A percentile compares a stretch with the other conserved stretches of the same genome.
Conservation (phyloP, 64 coral and sea anemone genomes). For the Stylophora pistillata region DNA sequence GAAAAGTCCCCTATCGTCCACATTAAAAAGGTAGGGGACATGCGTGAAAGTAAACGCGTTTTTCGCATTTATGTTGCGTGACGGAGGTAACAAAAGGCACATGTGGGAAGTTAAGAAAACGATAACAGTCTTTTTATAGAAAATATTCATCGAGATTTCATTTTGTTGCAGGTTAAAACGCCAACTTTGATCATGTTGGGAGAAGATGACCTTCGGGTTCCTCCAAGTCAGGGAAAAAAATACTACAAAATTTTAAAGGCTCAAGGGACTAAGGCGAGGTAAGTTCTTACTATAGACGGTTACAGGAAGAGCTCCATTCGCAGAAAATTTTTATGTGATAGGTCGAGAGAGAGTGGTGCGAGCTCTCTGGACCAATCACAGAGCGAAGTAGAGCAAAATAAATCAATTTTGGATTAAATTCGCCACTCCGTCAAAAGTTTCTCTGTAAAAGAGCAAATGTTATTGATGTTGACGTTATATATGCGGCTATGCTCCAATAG, state of each 20-base stretch:
- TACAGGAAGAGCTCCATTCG: too few species aligned
- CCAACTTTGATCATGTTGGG: constrained; percentile 75
- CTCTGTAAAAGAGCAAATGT: too few species aligned
- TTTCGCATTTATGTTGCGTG: too few species aligned
- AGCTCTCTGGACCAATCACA: too few species aligned
- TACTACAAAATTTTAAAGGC: constrained; percentile 58
- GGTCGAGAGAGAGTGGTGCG: too few species aligned
- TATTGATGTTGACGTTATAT: too few species aligned
- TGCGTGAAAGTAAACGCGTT: too few species aligned
- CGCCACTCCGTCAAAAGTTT: too few species aligned
- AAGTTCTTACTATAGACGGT: not conserved
- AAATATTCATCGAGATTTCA: not conserved
- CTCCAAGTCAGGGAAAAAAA: constrained; percentile 77
- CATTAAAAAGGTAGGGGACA: constrained; percentile 49
- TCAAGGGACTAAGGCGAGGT: constrained; percentile 69
- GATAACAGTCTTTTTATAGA: not conserved
- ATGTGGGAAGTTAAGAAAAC: not conserved
- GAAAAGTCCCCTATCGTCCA: constrained; percentile 63
- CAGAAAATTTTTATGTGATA: too few species aligned
- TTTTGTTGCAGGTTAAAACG: not conserved
- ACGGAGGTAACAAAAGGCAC: not conserved
- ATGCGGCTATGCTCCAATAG: too few species aligned
- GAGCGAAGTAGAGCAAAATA: too few species aligned
- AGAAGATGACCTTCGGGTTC: constrained; percentile 73
- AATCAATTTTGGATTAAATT: too few species aligned